Conservation (phyloP, 1,140 invertebrate genomes). For the Papilio helenus region DNA sequence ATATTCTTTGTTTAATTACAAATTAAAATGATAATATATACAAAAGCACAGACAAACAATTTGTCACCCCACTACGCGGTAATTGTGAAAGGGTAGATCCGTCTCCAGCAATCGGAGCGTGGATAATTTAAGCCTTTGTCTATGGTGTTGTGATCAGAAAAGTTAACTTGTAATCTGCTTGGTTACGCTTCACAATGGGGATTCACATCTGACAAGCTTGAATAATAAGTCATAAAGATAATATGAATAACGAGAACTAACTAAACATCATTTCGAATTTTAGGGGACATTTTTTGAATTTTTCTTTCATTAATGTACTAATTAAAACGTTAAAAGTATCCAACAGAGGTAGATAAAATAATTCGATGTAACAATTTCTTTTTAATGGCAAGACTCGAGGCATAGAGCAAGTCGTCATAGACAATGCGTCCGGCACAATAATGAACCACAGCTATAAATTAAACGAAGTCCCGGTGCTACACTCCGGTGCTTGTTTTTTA, state of each 20-base stretch:
- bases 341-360: neutral
- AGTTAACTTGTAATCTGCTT: slow-evolving; percentile 78
- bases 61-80: slow-evolving; percentile 68
- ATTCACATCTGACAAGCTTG: slow-evolving; percentile 37
- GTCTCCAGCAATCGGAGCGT: slow-evolving; percentile 71
- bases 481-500: slow-evolving; percentile 44
- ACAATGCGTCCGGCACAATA: slow-evolving; percentile 30
- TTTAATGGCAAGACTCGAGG: slow-evolving; percentile 22
- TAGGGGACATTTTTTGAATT: neutral
- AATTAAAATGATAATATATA: slow-evolving; percentile 47
- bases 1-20: slow-evolving; percentile 26
- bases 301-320: neutral
- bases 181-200: slow-evolving; percentile 54
- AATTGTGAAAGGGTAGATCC: slow-evolving; percentile 72
- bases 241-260: slow-evolving; percentile 12
- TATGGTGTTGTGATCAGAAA: slow-evolving; percentile 79
- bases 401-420: slow-evolving; percentile 26
- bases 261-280: neutral
- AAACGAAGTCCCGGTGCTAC: slow-evolving; percentile 35
- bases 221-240: slow-evolving; percentile 32
- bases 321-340: slow-evolving; percentile 20
- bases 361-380: neutral
- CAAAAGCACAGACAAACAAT: slow-evolving; percentile 68
- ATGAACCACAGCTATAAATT: slow-evolving; percentile 31
- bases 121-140: slow-evolving; percentile 79